These are phyloP conservation scores for Cephus pygmeus DNA, from an alignment of 2,888 invertebrate genomes.

Conservation along the genomic window DNA sequence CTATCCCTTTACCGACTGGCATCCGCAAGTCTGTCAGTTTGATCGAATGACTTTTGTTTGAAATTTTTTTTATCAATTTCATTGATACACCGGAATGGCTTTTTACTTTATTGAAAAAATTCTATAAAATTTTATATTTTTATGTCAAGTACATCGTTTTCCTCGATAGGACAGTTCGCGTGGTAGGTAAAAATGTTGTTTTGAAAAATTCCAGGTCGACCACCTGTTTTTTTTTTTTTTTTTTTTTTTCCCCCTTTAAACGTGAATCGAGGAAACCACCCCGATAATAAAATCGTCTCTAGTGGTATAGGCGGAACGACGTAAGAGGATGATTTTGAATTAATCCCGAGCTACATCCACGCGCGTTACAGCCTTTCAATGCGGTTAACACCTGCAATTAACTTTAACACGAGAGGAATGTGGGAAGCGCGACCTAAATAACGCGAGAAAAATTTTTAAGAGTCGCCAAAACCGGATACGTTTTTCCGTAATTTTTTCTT, in stretches of 20 bases:
- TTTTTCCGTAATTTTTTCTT: neutral
- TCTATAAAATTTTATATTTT: neutral
- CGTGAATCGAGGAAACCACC: neutral
- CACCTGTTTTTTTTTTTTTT: neutral
- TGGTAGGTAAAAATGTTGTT: neutral
- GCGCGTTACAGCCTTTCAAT: neutral
- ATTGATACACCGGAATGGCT: neutral
- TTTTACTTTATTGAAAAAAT: neutral
- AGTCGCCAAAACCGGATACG: neutral
- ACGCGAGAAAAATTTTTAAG: neutral
- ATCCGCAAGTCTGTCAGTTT: neutral
- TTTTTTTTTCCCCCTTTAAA: neutral
- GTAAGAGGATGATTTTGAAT: neutral
- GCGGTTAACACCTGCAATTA: constrained; percentile 7
- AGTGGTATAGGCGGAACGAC: neutral
- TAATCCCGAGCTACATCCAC: neutral
- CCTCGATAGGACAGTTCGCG: neutral
- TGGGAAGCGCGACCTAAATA: neutral
- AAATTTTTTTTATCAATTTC: neutral
- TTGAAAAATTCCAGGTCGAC: neutral
- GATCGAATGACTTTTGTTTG: neutral
- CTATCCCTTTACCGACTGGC: neutral
- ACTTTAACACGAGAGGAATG: neutral
- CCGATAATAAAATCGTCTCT: neutral
- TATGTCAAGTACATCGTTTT: neutral